Evolutionary conservation across 2,113 vertebrate species (phyloP).

Genomic region (Rhea pennata): DNA sequence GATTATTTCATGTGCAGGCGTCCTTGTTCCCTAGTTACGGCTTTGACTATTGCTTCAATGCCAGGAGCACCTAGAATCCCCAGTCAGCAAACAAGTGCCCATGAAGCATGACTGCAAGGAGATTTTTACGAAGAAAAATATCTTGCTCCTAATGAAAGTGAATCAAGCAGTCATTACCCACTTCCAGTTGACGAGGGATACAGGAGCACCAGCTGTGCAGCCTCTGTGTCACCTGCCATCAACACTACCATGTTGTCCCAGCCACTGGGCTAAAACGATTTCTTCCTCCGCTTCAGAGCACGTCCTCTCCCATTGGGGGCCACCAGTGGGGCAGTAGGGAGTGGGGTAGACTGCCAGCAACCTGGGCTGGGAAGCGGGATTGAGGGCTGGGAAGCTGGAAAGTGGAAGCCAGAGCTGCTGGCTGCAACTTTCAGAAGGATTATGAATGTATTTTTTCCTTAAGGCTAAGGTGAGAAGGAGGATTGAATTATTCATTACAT

Average conservation of each 20-base stretch:
- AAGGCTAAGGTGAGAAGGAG: neutral
- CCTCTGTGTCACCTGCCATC: neutral
- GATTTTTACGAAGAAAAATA: neutral
- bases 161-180: neutral
- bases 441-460: neutral
- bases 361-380: neutral
- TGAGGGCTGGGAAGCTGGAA: neutral
- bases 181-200: neutral
- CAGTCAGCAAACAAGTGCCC: neutral
- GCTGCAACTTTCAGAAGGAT: neutral
- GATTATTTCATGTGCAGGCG: neutral
- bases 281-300: neutral
- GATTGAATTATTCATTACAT: conserved; percentile 4
- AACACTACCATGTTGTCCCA: neutral
- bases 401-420: neutral
- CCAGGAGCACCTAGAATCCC: neutral
- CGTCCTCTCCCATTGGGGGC: neutral
- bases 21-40: neutral
- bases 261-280: neutral
- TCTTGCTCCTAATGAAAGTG: neutral
- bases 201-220: neutral
- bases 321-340: neutral
- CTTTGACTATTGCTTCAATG: neutral
- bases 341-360: neutral
- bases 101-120: rapidly evolving